Evolutionary conservation across 2,797 vertebrate genomes (phyloP), one percentile per base, ranked within the genome.

Genomic region (Zenarchopterus dispar): DNA sequence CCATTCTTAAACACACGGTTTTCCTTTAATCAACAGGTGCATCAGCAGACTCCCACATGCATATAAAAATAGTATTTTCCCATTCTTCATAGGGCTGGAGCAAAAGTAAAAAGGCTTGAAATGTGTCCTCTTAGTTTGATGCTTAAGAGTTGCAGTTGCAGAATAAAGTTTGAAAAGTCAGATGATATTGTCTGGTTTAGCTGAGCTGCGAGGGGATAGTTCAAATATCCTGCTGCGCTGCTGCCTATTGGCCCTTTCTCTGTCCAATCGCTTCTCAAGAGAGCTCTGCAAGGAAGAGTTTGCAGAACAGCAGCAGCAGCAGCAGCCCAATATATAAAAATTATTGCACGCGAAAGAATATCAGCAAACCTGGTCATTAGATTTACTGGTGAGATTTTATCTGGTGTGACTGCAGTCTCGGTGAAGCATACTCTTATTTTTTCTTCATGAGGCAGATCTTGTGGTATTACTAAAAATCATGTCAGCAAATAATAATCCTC

Each of bases 1-100:
- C 94, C 96, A 97, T 96, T 82, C 83, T 92, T 80, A 62, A 62
- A 70, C n/a, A 13, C 16, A 4, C 46, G 41, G 45, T 58, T 75
- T 51, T 61, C 75, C 80, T 78, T 64, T 24, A 18, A 23, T 81
- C 77, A 61, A 84, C 86, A 91, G 86, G 89, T 90, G 88, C 88
- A 88, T 80, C 77, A 68, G 73, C 22, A 63, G 67, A 78, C 49
- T 57, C 81, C 82, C 72, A 77, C 53, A 52, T 59, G 67, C 66
- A 42, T 56, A 51, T 1, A 48, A 24, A 77, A 55, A 56, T 19
- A 5, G 66, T 69, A 56, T 31, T 19, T 61, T 86, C 76, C 88
- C 84, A 90, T 90, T 69, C 68, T 73, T 41, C 33, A 47, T 2
- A 2, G 26, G 21, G 49, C 31, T 23, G 50, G 22, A 44, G 33